These are phyloP conservation scores for Myrmophylax atrothorax DNA, from an alignment of 2,113 vertebrate genomes.

Conservation along the genomic window DNA sequence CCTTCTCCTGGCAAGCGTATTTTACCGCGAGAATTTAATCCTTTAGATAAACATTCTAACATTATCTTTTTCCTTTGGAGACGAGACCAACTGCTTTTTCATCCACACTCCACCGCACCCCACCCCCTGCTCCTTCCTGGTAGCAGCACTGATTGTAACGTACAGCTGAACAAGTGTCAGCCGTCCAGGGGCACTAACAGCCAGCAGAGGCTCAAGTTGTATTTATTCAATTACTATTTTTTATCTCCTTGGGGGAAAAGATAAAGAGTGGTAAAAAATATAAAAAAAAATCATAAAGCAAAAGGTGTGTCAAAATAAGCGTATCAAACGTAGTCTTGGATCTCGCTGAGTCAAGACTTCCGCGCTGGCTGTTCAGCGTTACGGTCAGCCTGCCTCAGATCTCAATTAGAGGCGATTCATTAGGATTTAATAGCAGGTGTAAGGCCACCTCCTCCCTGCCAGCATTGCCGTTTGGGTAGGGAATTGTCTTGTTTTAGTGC, in stretches of 20 bases:
- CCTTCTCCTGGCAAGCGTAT: background rate
- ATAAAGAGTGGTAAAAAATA: background rate
- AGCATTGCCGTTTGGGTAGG: background rate
- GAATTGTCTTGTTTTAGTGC: background rate
- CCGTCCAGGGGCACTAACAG: background rate
- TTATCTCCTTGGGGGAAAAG: background rate
- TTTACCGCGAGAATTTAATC: conserved; percentile 14
- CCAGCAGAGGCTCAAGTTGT: background rate
- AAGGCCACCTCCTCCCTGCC: background rate
- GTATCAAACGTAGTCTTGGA: background rate
- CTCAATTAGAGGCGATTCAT: background rate
- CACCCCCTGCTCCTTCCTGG: background rate
- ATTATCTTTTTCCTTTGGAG: conserved; percentile 33
- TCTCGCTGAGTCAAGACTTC: background rate
- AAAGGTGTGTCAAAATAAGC: background rate
- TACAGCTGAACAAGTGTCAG: conserved; percentile 37
- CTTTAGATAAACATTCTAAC: background rate
- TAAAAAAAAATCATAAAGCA: background rate
- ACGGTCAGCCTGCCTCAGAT: background rate
- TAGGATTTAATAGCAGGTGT: conserved; percentile 67
- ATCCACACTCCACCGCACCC: background rate
- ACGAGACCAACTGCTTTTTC: conserved; percentile 7
- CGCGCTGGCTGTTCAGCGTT: background rate
- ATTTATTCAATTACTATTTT: background rate
- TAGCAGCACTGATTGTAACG: background rate